phyloP scores from a whole-genome alignment of 2,888 invertebrate species.

The Syrista parreyssii region DNA sequence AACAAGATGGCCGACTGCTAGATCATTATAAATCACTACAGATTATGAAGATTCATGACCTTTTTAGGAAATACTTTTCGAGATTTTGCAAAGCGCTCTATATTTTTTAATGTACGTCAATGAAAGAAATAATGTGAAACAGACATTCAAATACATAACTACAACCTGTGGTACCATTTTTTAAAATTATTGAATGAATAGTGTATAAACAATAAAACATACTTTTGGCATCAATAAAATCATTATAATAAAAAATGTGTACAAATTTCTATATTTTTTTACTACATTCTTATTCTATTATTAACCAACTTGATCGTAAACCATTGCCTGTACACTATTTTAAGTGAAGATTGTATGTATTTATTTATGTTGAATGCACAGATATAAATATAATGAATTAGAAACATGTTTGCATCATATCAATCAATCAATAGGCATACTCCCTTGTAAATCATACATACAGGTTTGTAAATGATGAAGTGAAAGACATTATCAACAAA shows the following conservation, averaged over 20 bases:
- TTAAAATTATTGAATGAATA: not conserved
- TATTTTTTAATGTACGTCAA: not conserved
- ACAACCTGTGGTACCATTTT: no score
- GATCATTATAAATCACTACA: not conserved
- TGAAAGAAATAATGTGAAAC: not conserved
- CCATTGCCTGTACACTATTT: not conserved
- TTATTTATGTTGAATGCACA: not conserved
- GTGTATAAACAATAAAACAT: not conserved
- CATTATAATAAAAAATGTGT: not conserved
- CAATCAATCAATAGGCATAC: no score
- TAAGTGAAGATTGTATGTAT: not conserved
- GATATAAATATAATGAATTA: not conserved
- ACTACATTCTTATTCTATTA: not conserved
- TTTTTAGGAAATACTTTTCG: not conserved
- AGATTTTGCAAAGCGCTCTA: not conserved
- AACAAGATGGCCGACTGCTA: not conserved
- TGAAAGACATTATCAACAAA: constrained; percentile 34
- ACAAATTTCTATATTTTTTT: no score
- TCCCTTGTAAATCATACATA: no score
- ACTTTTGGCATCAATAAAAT: not conserved
- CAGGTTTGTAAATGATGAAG: not conserved
- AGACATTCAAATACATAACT: no score
- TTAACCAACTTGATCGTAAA: not conserved
- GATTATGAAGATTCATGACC: not conserved
- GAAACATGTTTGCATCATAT: no score